These are phyloP conservation scores for Punctoribates punctum DNA, from an alignment of 2,888 invertebrate genomes.

Conservation along the genomic window DNA sequence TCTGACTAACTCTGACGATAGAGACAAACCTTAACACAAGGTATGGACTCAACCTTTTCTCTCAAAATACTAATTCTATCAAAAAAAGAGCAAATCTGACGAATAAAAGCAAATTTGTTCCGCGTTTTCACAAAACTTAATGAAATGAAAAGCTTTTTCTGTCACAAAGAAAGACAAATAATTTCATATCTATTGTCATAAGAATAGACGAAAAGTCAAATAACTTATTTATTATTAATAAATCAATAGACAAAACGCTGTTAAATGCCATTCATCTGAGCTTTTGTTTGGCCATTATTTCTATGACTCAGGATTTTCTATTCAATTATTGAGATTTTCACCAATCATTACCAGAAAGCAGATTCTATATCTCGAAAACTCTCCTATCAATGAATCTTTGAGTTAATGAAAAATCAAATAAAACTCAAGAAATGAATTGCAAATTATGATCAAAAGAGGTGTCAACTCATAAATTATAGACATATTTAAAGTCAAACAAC, in stretches of 20 bases:
- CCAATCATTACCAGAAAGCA: too few species aligned
- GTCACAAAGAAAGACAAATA: slow-evolving; percentile 20
- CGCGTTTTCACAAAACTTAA: slow-evolving; percentile 29
- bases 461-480: background rate
- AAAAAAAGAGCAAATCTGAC: background rate
- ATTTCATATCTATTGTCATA: background rate
- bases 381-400: too few species aligned
- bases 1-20: slow-evolving; percentile 7
- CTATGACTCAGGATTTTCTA: slow-evolving; percentile 11
- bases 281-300: background rate
- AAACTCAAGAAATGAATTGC: slow-evolving; percentile 2
- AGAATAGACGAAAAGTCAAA: background rate
- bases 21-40: slow-evolving; percentile 4
- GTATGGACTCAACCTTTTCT: background rate
- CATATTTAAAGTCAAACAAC: background rate
- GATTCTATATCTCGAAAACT: too few species aligned
- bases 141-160: background rate
- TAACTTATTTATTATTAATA: slow-evolving; percentile 7
- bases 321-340: too few species aligned
- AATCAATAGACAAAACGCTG: background rate
- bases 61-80: background rate
- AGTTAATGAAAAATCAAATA: background rate
- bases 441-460: background rate
- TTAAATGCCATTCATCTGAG: slow-evolving; percentile 1
- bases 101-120: slow-evolving; percentile 25